These are phyloP conservation scores for Tachuris rubrigastra DNA, from an alignment of 2,113 vertebrate genomes.

Conservation along the genomic window DNA sequence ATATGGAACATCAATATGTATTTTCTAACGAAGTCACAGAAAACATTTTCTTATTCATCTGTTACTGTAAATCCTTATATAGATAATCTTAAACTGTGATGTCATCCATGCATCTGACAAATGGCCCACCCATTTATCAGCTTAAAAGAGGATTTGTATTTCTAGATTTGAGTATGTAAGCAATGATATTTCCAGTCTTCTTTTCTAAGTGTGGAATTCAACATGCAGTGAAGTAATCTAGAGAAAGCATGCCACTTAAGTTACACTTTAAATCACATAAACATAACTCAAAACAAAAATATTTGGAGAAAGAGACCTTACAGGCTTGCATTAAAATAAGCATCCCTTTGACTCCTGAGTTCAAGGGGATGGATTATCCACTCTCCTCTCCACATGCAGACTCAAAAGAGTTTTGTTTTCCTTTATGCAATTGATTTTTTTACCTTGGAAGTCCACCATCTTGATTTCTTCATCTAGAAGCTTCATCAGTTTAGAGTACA, in stretches of 20 bases:
- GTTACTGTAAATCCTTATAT: background rate
- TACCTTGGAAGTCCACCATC: slow-evolving; percentile 78
- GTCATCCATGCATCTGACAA: accelerated
- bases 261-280: slow-evolving; percentile 13
- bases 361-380: background rate
- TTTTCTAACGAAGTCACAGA: background rate
- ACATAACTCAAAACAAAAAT: slow-evolving; percentile 11
- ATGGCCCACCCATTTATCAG: background rate
- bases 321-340: background rate
- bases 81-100: background rate
- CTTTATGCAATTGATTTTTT: background rate
- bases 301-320: background rate
- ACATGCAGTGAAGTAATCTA: background rate
- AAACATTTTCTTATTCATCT: background rate
- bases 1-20: background rate
- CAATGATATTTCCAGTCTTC: background rate
- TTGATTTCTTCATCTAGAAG: slow-evolving; percentile 76
- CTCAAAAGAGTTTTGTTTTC: background rate
- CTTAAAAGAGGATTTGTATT: background rate
- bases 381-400: background rate
- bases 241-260: background rate
- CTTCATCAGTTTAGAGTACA: slow-evolving; percentile 73
- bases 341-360: background rate
- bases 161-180: background rate
- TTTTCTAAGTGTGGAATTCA: background rate